Conservation (phyloP, 2,113 vertebrate species). For the Callorhinus ursinus region DNA sequence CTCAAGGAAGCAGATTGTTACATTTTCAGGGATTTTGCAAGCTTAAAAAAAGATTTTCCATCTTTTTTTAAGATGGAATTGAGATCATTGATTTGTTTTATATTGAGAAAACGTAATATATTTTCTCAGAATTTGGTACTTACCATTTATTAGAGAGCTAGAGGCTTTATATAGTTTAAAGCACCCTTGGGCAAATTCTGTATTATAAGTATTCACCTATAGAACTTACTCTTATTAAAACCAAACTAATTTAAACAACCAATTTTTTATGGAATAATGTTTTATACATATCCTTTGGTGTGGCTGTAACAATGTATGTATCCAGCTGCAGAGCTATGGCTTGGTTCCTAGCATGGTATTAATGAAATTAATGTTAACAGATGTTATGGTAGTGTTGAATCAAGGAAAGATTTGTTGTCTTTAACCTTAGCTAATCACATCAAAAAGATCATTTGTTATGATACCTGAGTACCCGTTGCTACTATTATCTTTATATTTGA, state of each 20-base stretch:
- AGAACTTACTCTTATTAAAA: slow-evolving; percentile 37
- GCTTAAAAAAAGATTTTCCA: too few relatives aligned
- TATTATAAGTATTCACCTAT: background rate
- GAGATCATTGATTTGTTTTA: slow-evolving; percentile 25
- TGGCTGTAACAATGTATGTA: background rate
- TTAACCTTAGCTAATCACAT: background rate
- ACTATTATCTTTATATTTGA: background rate
- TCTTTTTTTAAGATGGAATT: background rate
- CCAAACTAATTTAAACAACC: background rate
- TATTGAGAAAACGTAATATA: background rate
- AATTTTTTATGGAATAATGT: background rate
- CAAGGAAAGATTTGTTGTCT: background rate
- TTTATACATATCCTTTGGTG: background rate
- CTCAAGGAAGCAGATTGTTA: background rate
- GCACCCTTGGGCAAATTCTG: background rate
- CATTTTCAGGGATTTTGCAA: background rate
- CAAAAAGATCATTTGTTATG: background rate
- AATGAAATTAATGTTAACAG: background rate
- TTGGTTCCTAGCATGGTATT: background rate
- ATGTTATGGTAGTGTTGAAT: background rate
- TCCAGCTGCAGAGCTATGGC: background rate
- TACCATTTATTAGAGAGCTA: background rate
- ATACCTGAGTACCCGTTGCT: background rate
- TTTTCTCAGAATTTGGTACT: background rate
- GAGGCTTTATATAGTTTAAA: background rate